Conservation (phyloP, 2,888 invertebrate species). For the Ptychoptera contaminata region DNA sequence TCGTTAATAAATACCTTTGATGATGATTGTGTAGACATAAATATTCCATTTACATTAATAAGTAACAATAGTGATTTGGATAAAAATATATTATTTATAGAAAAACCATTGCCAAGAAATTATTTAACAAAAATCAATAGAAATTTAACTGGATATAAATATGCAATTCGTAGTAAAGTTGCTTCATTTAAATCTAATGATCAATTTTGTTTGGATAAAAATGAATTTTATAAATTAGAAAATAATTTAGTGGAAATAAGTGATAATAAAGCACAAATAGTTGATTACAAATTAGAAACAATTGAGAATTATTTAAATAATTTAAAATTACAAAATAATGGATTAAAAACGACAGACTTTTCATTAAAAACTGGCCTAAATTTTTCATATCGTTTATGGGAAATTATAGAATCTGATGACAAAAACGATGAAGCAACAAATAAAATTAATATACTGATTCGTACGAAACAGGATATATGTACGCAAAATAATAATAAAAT, state of each 20-base stretch:
- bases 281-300: neutral
- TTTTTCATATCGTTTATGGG: neutral
- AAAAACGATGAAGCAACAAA: neutral
- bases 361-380: neutral
- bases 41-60: neutral
- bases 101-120: slow-evolving; percentile 1
- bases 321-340: neutral
- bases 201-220: neutral
- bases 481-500: neutral
- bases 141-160: neutral
- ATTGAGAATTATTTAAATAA: neutral
- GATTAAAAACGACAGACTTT: neutral
- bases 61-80: neutral
- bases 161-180: neutral
- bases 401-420: neutral
- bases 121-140: neutral
- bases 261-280: neutral
- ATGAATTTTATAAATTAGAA: neutral
- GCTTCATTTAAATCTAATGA: neutral
- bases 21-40: neutral
- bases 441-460: neutral
- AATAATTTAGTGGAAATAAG: neutral
- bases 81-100: neutral
- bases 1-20: no score
- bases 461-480: slow-evolving; percentile 1